These are phyloP conservation scores for Itoplectis maculator DNA, from an alignment of 2,888 invertebrate species.

Conservation along the genomic window DNA sequence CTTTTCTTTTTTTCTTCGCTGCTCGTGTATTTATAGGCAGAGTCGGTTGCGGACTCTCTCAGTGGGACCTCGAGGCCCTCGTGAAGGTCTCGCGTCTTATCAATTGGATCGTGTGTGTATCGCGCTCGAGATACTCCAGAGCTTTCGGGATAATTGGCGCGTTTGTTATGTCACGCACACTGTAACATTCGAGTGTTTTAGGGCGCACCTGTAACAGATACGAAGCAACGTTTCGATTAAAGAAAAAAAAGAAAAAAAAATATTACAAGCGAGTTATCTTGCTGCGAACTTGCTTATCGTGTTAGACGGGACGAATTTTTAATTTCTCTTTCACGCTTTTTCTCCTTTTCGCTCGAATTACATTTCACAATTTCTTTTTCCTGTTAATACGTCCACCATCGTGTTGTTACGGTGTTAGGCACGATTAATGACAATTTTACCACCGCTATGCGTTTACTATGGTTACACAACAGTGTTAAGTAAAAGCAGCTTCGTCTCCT, in stretches of 20 bases:
- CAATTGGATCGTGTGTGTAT: conserved; percentile 67
- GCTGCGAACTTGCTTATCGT: conserved; percentile 16
- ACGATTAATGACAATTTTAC: conserved; percentile 8
- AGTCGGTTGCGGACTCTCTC: conserved; percentile 32
- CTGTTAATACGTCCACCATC: not conserved
- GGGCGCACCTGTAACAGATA: conserved; percentile 82
- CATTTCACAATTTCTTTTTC: not conserved
- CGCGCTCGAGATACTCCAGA: conserved; percentile 76
- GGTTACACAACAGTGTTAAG: not conserved
- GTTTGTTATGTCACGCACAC: conserved; percentile 75
- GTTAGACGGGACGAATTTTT: conserved; percentile 15
- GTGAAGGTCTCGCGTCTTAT: conserved; percentile 26
- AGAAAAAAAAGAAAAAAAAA: conserved; percentile 50
- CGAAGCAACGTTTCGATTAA: conserved; percentile 71
- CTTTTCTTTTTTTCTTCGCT: conserved; percentile 28
- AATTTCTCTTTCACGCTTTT: conserved; percentile 11
- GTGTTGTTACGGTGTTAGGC: not conserved
- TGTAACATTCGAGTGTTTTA: conserved; percentile 78
- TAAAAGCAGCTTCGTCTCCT: not conserved
- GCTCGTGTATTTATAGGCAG: conserved; percentile 21
- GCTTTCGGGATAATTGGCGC: conserved; percentile 76
- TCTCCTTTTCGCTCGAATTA: not conserved
- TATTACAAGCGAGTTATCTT: conserved; percentile 21
- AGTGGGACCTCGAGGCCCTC: conserved; percentile 27
- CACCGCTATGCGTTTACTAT: not conserved